These are phyloP conservation scores for Kuschelorhynchus macadamiae DNA, from an alignment of 2,888 invertebrate species.

Conservation along the genomic window DNA sequence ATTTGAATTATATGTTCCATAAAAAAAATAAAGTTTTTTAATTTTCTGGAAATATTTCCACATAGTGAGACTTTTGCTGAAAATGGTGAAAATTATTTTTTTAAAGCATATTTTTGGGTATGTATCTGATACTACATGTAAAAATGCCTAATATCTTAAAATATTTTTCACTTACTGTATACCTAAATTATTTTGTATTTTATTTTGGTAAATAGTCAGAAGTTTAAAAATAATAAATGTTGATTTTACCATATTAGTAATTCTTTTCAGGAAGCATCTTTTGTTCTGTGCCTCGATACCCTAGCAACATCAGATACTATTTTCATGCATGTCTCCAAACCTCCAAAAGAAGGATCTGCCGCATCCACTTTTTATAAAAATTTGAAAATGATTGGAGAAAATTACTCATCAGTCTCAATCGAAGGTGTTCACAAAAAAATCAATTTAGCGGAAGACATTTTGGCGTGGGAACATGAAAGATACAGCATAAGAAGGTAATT, in stretches of 20 bases:
- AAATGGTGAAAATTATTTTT: too few species aligned
- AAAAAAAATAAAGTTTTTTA: too few species aligned
- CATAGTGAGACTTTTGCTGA: too few species aligned
- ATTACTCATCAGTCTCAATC: conserved; percentile 69
- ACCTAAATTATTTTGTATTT: too few species aligned
- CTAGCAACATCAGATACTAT: conserved; percentile 78
- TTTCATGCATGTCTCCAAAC: conserved; percentile 95
- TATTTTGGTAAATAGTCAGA: too few species aligned
- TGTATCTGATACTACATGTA: too few species aligned
- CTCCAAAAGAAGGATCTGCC: conserved; percentile 88
- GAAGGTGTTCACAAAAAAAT: conserved; percentile 95
- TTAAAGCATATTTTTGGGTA: too few species aligned
- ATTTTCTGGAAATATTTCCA: too few species aligned
- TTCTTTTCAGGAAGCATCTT: conserved; percentile 83
- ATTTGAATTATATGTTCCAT: too few species aligned
- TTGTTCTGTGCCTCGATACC: conserved; percentile 91
- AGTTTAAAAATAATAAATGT: too few species aligned
- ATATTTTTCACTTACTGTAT: too few species aligned
- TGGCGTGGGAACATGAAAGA: conserved; percentile 98
- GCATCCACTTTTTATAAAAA: conserved; percentile 78
- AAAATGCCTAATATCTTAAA: too few species aligned
- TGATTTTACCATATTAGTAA: not conserved
- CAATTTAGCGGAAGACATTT: conserved; percentile 90
- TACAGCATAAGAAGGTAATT: conserved; percentile 82
- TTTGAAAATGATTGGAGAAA: conserved; percentile 72